phyloP scores from a whole-genome alignment of 2,113 vertebrate species.

The Tyto alba region DNA sequence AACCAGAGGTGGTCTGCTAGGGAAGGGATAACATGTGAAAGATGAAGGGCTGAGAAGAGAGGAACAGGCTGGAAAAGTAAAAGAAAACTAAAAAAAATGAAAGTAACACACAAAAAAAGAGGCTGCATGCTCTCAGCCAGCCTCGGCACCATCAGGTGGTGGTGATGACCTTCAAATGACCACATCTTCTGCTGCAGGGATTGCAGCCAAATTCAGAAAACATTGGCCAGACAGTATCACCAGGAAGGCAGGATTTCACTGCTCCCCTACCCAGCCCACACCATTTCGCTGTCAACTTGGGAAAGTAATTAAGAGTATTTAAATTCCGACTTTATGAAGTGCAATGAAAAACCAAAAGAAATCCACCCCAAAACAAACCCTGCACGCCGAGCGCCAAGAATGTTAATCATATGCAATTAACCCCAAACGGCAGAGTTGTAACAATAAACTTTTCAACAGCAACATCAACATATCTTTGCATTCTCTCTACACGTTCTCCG shows the following conservation, averaged over 20 bases:
- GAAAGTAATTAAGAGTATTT: background rate
- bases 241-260: background rate
- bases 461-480: fast-evolving
- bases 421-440: background rate
- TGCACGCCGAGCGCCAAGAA: background rate
- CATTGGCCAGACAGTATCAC: background rate
- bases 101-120: background rate
- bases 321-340: background rate
- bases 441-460: fast-evolving
- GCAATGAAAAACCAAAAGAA: background rate
- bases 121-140: background rate
- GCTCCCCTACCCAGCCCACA: background rate
- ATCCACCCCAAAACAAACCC: background rate
- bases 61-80: background rate
- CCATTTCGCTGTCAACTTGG: background rate
- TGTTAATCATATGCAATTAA: background rate
- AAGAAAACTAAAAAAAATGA: background rate
- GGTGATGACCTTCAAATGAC: fast-evolving
- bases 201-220: background rate
- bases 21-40: background rate
- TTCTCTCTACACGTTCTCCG: fast-evolving
- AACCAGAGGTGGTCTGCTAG: background rate
- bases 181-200: background rate
- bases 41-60: background rate
- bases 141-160: fast-evolving